phyloP scores from a whole-genome alignment of 2,797 vertebrate species.

The Rhinella marina region DNA sequence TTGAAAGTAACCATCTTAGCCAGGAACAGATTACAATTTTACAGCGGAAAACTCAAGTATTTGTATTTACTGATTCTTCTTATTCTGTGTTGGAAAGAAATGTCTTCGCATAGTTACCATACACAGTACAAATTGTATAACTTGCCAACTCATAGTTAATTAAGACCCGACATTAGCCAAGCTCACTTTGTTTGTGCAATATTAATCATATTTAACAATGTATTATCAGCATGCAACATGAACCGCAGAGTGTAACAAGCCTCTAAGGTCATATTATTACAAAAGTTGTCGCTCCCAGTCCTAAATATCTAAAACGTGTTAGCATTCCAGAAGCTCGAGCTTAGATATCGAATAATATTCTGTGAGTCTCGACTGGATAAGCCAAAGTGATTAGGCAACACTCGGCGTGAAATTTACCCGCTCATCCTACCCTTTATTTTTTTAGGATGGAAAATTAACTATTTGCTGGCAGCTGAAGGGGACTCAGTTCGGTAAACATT shows the following conservation, averaged over 20 bases:
- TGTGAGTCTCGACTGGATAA: conserved; percentile 36
- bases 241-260: neutral
- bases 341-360: neutral
- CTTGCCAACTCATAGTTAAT: neutral
- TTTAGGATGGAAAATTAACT: conserved; percentile 17
- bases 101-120: neutral
- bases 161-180: neutral
- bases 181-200: neutral
- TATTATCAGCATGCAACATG: neutral
- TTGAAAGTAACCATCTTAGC: neutral
- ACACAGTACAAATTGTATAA: neutral
- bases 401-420: neutral
- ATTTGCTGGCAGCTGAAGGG: neutral
- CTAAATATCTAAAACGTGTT: conserved; percentile 21
- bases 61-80: neutral
- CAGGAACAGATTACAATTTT: neutral
- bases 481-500: neutral
- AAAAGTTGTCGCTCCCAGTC: neutral
- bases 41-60: neutral
- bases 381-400: conserved; percentile 29
- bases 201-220: neutral
- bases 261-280: conserved; percentile 12
- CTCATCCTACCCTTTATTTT: conserved; percentile 15
- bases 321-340: conserved; percentile 34
- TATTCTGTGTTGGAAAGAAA: neutral